Evolutionary conservation across 2,888 invertebrate species (phyloP).

Genomic region (Trissonchulus latispiculum): DNA sequence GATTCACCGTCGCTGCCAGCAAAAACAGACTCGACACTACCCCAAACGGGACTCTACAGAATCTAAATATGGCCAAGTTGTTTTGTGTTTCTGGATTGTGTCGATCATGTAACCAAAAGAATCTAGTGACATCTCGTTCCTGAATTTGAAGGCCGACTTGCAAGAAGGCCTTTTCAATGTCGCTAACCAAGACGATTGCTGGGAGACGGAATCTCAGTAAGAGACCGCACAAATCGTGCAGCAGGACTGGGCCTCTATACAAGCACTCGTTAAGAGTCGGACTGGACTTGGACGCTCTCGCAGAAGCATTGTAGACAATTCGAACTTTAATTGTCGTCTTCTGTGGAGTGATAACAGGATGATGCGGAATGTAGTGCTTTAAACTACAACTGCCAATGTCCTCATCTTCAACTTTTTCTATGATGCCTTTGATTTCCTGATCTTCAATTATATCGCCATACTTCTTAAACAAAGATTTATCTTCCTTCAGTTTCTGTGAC

Average conservation of each 20-base stretch:
- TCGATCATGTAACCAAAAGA: constrained; percentile 25
- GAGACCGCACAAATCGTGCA: constrained; percentile 22
- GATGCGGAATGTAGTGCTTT: constrained; percentile 27
- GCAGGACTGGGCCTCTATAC: constrained; percentile 24
- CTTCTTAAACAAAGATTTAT: not conserved
- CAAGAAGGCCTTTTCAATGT: constrained; percentile 16
- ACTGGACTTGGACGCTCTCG: not conserved
- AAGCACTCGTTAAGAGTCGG: constrained; percentile 26
- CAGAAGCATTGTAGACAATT: constrained; percentile 29
- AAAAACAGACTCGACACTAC: constrained; percentile 20
- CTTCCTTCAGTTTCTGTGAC: not conserved
- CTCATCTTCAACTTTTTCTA: constrained; percentile 17
- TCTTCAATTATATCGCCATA: constrained; percentile 17
- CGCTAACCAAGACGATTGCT: constrained; percentile 24
- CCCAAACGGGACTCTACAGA: not conserved
- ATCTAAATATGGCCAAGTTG: not conserved
- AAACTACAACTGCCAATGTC: not conserved
- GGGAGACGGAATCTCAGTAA: constrained; percentile 25
- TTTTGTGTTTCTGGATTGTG: not conserved
- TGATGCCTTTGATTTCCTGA: constrained; percentile 18
- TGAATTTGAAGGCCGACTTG: constrained; percentile 24
- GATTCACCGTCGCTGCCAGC: constrained; percentile 4
- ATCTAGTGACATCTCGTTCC: constrained; percentile 24
- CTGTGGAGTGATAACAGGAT: constrained; percentile 23
- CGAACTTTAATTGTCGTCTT: constrained; percentile 28